Evolutionary conservation across 1,140 invertebrate genomes (phyloP).

Genomic region (Nephila pilipes): DNA sequence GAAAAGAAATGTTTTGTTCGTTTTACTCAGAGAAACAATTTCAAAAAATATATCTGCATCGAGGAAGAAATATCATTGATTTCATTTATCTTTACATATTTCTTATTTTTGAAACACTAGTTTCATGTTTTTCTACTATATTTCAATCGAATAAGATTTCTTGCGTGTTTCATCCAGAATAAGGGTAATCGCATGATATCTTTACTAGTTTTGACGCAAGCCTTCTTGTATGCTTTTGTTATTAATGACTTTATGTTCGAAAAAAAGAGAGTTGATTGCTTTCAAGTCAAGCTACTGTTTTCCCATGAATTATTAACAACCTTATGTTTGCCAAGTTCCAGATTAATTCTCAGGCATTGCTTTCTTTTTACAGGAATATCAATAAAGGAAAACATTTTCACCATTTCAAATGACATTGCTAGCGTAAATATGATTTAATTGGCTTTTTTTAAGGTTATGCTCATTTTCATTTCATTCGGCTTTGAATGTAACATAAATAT

Average conservation of each 20-base stretch:
- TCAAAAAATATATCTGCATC: neutral
- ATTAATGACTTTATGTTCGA: slow-evolving; percentile 1
- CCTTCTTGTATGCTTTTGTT: neutral
- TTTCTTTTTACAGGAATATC: neutral
- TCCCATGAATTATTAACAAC: neutral
- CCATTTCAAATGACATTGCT: too few species aligned
- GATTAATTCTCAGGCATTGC: neutral
- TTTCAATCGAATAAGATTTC: neutral
- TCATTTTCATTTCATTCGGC: too few species aligned
- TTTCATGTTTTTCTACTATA: neutral
- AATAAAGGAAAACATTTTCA: too few species aligned
- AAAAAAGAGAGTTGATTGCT: slow-evolving; percentile 6
- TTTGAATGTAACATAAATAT: too few species aligned
- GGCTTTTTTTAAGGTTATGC: too few species aligned
- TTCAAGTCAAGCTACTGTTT: neutral
- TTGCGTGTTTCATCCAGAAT: neutral
- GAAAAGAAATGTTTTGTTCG: too few species aligned
- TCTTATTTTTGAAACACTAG: neutral
- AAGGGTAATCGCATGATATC: neutral
- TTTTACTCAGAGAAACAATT: too few species aligned
- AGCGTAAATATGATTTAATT: too few species aligned
- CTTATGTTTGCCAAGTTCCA: neutral
- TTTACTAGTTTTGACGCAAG: neutral
- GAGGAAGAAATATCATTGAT: neutral
- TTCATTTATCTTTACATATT: slow-evolving; percentile 26